phyloP scores from a whole-genome alignment of 2,888 invertebrate genomes.

The Drosophila rubida region DNA sequence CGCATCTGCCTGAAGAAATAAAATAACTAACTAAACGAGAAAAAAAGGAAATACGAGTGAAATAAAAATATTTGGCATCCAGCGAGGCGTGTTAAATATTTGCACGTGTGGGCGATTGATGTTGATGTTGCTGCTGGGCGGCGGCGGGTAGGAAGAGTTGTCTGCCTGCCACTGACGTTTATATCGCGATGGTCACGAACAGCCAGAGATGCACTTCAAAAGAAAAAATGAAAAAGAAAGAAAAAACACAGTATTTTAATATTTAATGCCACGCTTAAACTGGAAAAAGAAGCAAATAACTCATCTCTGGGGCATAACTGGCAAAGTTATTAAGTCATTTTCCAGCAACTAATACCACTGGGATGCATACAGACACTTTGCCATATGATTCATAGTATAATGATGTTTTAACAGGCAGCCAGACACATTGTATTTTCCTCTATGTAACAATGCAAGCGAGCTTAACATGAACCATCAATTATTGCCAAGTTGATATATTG shows the following conservation, averaged over 20 bases:
- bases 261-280: neutral
- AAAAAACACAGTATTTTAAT: neutral
- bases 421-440: neutral
- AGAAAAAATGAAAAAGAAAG: neutral
- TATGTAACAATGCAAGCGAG: neutral
- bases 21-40: neutral
- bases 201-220: neutral
- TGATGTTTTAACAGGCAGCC: neutral
- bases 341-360: neutral
- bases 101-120: conserved; percentile 22
- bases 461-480: neutral
- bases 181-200: conserved; percentile 5
- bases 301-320: neutral
- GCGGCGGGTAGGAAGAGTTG: neutral
- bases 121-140: neutral
- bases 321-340: conserved; percentile 2
- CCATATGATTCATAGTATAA: neutral
- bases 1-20: conserved; percentile 44
- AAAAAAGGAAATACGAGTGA: neutral
- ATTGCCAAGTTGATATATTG: neutral
- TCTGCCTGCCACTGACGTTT: neutral
- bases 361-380: neutral
- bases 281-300: neutral
- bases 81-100: conserved; percentile 50
- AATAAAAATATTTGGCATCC: conserved; percentile 38